Conservation (phyloP, 92 coral and sea anemone genomes). For the Palythoa grandiflora region DNA sequence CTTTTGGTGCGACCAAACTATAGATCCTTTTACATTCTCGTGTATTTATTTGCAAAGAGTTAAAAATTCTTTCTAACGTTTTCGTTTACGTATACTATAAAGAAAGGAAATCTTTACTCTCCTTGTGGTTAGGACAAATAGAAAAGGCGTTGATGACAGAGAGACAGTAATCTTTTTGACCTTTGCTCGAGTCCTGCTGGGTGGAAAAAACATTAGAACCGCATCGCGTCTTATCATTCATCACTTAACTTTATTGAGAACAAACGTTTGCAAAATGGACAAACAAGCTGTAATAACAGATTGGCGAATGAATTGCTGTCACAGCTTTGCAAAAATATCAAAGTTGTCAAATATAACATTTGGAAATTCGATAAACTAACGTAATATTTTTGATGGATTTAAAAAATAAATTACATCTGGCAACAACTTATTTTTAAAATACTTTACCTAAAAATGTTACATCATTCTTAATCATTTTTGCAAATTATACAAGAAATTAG, state of each 20-base stretch:
- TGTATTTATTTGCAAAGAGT: not conserved
- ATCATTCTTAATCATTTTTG: conserved; percentile 22
- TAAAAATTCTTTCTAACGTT: not conserved
- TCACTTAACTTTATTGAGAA: conserved; percentile 32
- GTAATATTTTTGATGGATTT: not conserved
- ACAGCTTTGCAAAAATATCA: conserved; percentile 12
- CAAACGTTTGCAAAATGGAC: conserved; percentile 12
- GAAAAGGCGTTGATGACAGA: not conserved
- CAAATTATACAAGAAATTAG: conserved; percentile 23
- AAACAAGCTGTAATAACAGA: conserved; percentile 51
- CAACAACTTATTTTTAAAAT: not conserved
- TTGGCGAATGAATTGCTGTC: conserved; percentile 43
- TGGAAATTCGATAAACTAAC: conserved; percentile 32
- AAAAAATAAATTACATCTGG: conserved; percentile 31
- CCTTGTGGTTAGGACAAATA: not conserved
- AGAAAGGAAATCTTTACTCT: not conserved
- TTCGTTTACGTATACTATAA: not conserved
- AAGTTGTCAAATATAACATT: conserved; percentile 39
- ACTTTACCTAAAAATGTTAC: not conserved
- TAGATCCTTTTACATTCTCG: not conserved
- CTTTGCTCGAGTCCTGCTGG: conserved; percentile 46
- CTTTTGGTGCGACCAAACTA: not conserved
- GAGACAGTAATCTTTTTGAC: conserved; percentile 33
- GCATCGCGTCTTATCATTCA: conserved; percentile 21
- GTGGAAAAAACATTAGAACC: conserved; percentile 31